Percentiles rank a stretch among this genome's conserved stretches.
phyloP scores from a whole-genome alignment of 2,113 vertebrate genomes.

The Garra rufa region DNA sequence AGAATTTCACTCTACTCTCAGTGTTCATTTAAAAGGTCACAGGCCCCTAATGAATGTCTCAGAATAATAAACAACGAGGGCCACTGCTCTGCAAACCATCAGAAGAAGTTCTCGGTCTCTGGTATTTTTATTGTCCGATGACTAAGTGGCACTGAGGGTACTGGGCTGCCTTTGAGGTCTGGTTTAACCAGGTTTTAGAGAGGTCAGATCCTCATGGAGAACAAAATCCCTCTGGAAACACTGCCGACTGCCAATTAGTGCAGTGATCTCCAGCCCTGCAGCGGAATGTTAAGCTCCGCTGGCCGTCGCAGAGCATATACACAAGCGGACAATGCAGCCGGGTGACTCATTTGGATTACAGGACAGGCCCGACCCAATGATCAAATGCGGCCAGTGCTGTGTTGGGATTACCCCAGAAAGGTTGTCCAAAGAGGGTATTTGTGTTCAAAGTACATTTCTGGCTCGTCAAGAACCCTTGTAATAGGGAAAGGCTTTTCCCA shows the following conservation, averaged over 20 bases:
- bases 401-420: slow-evolving; percentile 7
- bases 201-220: slow-evolving; percentile 40
- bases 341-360: slow-evolving; percentile 22
- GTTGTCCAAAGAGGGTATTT: slow-evolving; percentile 13
- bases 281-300: slow-evolving; percentile 59
- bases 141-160: slow-evolving; percentile 20
- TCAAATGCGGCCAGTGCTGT: slow-evolving; percentile 11
- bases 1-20: neutral
- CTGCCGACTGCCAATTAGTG: slow-evolving; percentile 58
- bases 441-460: neutral
- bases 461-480: neutral
- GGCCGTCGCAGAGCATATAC: slow-evolving; percentile 37
- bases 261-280: slow-evolving; percentile 54
- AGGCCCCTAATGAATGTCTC: neutral
- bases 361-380: slow-evolving; percentile 24
- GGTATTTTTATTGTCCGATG: slow-evolving; percentile 31
- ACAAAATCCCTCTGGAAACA: slow-evolving; percentile 49
- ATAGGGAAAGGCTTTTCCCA: neutral
- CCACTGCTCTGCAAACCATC: slow-evolving; percentile 16
- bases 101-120: slow-evolving; percentile 23
- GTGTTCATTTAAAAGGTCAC: neutral
- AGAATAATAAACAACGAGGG: neutral
- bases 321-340: slow-evolving; percentile 21
- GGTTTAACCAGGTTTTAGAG: slow-evolving; percentile 40
- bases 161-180: slow-evolving; percentile 33